Conservation (phyloP, 1,140 invertebrate species). For the Prorops nasuta region DNA sequence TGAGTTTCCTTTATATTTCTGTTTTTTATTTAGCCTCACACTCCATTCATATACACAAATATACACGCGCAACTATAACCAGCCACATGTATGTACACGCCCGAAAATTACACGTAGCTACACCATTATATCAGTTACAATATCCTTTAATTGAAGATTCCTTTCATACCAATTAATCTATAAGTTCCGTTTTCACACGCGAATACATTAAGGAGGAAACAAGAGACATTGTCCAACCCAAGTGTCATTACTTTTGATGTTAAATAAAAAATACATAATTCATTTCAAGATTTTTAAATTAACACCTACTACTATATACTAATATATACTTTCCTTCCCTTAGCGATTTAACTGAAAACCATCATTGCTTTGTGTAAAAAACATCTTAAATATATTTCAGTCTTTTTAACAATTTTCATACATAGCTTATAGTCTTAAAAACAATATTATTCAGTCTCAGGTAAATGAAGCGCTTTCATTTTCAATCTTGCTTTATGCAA, state of each 20-base stretch:
- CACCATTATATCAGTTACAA: conserved; percentile 41
- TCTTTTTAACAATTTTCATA: no score
- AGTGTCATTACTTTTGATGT: conserved; percentile 57
- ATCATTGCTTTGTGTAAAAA: no score
- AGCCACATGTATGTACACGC: conserved; percentile 10
- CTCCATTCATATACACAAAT: conserved; percentile 9
- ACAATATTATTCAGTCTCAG: no score
- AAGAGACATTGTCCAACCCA: conserved; percentile 54
- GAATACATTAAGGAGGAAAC: conserved; percentile 44
- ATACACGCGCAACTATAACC: conserved; percentile 6
- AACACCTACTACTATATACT: no score
- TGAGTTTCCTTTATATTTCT: conserved; percentile 31
- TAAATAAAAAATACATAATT: conserved; percentile 57
- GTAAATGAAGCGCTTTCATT: no score
- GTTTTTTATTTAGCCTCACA: conserved; percentile 39
- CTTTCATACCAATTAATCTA: conserved; percentile 49
- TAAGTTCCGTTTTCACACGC: conserved; percentile 52
- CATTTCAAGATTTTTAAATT: no score
- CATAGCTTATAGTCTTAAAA: no score
- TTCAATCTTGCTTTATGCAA: conserved; percentile 57
- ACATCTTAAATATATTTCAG: no score
- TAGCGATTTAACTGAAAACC: no score
- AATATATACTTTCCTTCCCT: no score
- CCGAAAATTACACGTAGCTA: conserved; percentile 28
- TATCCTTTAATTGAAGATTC: conserved; percentile 46